Base-by-base conservation (phyloP, 2,797 vertebrate genomes). In the Enteromius radiatus region DNA sequence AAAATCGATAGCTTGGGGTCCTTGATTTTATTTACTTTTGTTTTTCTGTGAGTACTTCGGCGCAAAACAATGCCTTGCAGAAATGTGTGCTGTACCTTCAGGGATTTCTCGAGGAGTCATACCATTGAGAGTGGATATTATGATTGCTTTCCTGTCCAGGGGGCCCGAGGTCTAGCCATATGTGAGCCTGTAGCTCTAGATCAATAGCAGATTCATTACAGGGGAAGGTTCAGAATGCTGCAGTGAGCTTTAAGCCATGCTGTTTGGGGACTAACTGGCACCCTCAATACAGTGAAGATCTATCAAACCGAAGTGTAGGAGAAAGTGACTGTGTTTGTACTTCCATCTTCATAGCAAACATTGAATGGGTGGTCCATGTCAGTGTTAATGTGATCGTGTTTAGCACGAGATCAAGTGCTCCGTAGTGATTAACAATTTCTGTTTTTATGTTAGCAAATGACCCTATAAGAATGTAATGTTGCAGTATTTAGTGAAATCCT, bases 161-260 rank as follows among this genome's bases (percentile, higher is more conserved):
- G 41, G 31, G 43, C 63, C 59, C 47, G 68, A 67, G 78, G 80
- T 68, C 73, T 83, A 26, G 33, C 52, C 19, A 28, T 54, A 61
- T 45, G 64, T 45, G 68, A 75, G 65, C 41, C 73, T 73, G 23
- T 61, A 52, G 47, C 47, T 84, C 67, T 61, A 52, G 74, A 87
- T 83, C 75, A 61, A 88, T 87, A 71, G 64, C 43, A 81, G 75
- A 73, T 86, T 87, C 75, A 86, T 88, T 88, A 78, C 17, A 64
- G 64, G 43, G 33, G 84, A 68, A 69, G 43, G 65, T 82, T 78
- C 69, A 71, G 15, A 84, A 74, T 65, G 41, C 70, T 76, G 63
- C 33, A 49, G 56, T 69, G 82, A 81, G 70, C 54, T 83, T 87
- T 21, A 56, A 61, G 56, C 14, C 36, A 28, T 45, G 59, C 77